Evolutionary conservation across 1,140 invertebrate genomes (phyloP).

Genomic region (Drosophila gunungcola): DNA sequence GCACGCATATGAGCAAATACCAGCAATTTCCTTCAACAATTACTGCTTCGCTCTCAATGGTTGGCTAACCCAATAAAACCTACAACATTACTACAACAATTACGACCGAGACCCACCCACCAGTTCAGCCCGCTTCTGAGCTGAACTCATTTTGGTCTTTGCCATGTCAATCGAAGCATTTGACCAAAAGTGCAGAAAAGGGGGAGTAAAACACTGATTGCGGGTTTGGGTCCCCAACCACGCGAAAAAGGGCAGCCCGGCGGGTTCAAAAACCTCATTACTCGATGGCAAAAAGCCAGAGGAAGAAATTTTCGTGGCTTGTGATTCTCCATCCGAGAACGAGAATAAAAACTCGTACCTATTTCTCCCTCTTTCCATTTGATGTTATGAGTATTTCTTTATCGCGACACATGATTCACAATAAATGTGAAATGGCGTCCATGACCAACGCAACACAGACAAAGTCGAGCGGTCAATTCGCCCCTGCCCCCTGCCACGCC

Average conservation of each 20-base stretch:
- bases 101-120: constrained; percentile 30
- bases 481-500: constrained; percentile 1
- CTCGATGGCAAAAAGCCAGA: constrained; percentile 41
- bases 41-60: constrained; percentile 48
- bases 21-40: constrained; percentile 48
- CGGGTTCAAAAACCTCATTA: constrained; percentile 74
- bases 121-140: constrained; percentile 26
- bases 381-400: constrained; percentile 60
- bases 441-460: constrained; percentile 77
- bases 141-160: constrained; percentile 48
- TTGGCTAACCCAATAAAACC: constrained; percentile 34
- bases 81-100: constrained; percentile 28
- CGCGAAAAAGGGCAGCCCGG: constrained; percentile 27
- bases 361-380: constrained; percentile 3
- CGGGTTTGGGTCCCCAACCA: constrained; percentile 12
- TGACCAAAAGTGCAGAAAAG: constrained; percentile 39
- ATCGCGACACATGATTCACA: constrained; percentile 77
- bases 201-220: constrained; percentile 22
- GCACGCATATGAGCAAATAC: constrained; percentile 67
- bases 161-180: constrained; percentile 54
- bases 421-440: constrained; percentile 72
- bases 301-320: constrained; percentile 66
- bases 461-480: constrained; percentile 26
- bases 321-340: constrained; percentile 47
- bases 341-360: background rate